Percentiles rank a stretch among this genome's conserved stretches.
Evolutionary conservation across 2,797 vertebrate species (phyloP).

Genomic region (Protosalanx chinensis): DNA sequence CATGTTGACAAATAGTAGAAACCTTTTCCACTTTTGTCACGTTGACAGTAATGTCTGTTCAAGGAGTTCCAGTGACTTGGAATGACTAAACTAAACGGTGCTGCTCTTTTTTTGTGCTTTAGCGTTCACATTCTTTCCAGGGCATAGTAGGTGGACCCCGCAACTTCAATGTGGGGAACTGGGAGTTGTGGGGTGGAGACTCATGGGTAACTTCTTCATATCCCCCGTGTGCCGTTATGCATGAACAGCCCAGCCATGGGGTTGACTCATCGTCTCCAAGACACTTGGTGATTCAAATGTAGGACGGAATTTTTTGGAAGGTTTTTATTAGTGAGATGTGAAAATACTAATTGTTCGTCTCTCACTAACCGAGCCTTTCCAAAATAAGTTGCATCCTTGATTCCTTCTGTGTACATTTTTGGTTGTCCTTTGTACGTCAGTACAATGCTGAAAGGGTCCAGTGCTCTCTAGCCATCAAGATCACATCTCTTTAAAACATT

Average conservation of each 20-base stretch:
- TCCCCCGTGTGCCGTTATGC: slow-evolving; percentile 66
- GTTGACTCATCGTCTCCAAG: slow-evolving; percentile 59
- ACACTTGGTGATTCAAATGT: slow-evolving; percentile 72
- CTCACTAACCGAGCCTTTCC: slow-evolving; percentile 56
- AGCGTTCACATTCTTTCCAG: slow-evolving; percentile 74
- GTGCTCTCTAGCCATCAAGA: neutral
- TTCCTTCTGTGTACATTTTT: neutral
- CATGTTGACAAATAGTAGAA: neutral
- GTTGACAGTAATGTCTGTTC: slow-evolving; percentile 3
- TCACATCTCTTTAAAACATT: neutral
- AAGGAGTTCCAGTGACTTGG: slow-evolving; percentile 11
- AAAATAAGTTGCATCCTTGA: slow-evolving; percentile 40
- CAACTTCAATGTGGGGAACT: slow-evolving; percentile 80
- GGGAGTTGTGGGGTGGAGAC: slow-evolving; percentile 84
- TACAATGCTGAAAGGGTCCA: slow-evolving; percentile 37
- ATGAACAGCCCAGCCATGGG: slow-evolving; percentile 68
- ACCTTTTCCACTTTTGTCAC: neutral
- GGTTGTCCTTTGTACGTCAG: slow-evolving; percentile 24
- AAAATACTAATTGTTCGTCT: slow-evolving; percentile 31
- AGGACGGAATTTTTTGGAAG: slow-evolving; percentile 43
- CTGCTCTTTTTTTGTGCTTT: slow-evolving; percentile 56
- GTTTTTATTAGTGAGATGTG: slow-evolving; percentile 41
- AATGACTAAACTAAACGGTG: slow-evolving; percentile 49
- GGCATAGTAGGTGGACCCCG: slow-evolving; percentile 73
- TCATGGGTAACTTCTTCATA: slow-evolving; percentile 77